Percentiles rank a stretch among this genome's conserved stretches.
phyloP scores from a whole-genome alignment of 2,113 vertebrate genomes.

The Chionis minor region DNA sequence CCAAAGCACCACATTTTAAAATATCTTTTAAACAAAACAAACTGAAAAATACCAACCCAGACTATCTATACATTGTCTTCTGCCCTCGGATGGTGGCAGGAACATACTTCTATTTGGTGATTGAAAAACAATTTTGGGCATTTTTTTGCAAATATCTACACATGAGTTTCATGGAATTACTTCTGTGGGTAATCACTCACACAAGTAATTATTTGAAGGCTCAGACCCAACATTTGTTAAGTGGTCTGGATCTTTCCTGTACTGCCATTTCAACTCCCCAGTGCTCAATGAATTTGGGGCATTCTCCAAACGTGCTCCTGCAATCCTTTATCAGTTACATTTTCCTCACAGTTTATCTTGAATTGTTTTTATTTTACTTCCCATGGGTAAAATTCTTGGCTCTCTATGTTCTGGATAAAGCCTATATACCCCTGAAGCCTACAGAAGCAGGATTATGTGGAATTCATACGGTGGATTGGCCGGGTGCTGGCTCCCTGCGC shows the following conservation, averaged over 20 bases:
- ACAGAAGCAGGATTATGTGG: slow-evolving; percentile 40
- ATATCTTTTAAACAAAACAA: not conserved
- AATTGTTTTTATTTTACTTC: slow-evolving; percentile 50
- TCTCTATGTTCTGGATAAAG: not conserved
- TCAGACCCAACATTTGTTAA: not conserved
- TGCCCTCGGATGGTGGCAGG: not conserved
- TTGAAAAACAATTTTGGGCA: not conserved
- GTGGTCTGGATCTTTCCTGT: not conserved
- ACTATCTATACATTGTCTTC: not conserved
- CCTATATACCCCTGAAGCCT: not conserved
- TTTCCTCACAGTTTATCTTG: slow-evolving; percentile 29
- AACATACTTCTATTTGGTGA: not conserved
- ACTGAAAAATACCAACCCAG: not conserved
- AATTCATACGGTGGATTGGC: not conserved
- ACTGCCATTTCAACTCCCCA: not conserved
- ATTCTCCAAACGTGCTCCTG: not conserved
- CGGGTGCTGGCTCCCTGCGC: not conserved
- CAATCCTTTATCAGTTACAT: not conserved
- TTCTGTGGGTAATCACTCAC: not conserved
- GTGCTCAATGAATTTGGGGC: not conserved
- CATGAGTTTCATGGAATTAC: not conserved
- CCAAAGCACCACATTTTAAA: not conserved
- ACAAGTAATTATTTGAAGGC: not conserved
- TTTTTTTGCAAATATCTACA: slow-evolving; percentile 17
- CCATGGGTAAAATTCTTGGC: slow-evolving; percentile 42